Evolutionary conservation across 1,140 invertebrate genomes (phyloP), one percentile per base, ranked within the genome.

Genomic region (Physella acuta): DNA sequence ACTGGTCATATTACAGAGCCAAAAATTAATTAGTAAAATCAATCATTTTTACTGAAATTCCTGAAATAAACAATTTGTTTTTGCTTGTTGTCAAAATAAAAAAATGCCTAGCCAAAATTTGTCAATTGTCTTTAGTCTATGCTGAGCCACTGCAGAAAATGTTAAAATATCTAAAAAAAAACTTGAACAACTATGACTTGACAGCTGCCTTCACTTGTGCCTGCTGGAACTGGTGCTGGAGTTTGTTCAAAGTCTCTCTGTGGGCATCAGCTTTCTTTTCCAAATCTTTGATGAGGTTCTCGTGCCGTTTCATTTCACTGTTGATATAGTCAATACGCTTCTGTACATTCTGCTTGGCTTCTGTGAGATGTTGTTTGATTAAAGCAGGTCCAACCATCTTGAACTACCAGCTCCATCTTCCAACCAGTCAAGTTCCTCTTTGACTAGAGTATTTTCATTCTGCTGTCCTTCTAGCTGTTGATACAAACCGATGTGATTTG

Each of bases 241-340:
- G 83, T 86, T 94, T 95, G 70, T 88, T 88, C 17, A 95, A 83
- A 61, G 88, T 89, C 73, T 93, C 91, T 64, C 90, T 87, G 72
- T 92, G 90, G 2, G 85, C 84, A 70, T 93, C 91, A 83, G 93
- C 91, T 81, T 94, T 93, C 78, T 92, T 92, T 78, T 94, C 92
- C 78, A 94, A 84, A 26, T 89, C 88, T 49, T 89, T 87, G 71
- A 95, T 90, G 0, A 70, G 64, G 31, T 88, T 86, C 55, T 93
- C 93, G 63, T 91, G 89, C 71, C 92, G 87, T 85, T 94, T 93
- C 84, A 98, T 86, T 89, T 99, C 95, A 78, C 91, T 91, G 31
- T 85, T 90, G 49, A 99, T 98, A 81, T 95, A 98, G 79, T 96
- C 93, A 83, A 99, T 95, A 78, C 97, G 89, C 84, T 98, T 98